Evolutionary conservation across 2,797 vertebrate genomes (phyloP), one percentile per base, ranked within the genome.

Genomic region (Xerus rutilus): DNA sequence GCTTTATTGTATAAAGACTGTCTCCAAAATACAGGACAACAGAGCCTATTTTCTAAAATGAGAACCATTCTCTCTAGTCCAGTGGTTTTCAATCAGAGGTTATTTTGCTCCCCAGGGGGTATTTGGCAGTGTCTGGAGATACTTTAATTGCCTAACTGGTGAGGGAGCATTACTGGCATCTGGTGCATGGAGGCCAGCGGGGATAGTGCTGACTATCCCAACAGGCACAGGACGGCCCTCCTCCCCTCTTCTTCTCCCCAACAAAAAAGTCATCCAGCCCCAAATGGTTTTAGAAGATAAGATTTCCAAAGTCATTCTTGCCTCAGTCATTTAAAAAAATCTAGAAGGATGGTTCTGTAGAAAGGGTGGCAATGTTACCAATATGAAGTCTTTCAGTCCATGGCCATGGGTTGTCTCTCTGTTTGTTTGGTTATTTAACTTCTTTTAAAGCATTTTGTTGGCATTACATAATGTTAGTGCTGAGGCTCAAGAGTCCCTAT

Each of bases 1-100:
- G 20, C 59, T 79, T 96, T 79, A 73, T 2, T 81, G 32, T 49
- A 82, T 76, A 93, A 81, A 87, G 15, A 52, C 28, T 12, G 10
- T 65, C 52, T 94, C 54, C 35, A 90, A 86, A 93, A 78, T 12
- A 81, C 23, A 57, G 35, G 77, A 87, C 18, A 64, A 89, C 28
- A n/a, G n/a, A 72, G 6, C 0, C 49, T 84, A 12, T 64, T 94
- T 89, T 91, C 52, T 64, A 84, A 86, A 92, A 96, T 95, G 57
- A 85, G 69, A 85, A 79, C 18, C 5, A 73, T 35, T 85, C 74
- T 67, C 23, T 96, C 9, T 86, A 62, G 13, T 93, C 28, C 69
- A 73, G 21, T 90, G 76, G 45, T 69, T 94, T 95, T 82, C 67
- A 92, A 67, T 28, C 43, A 65, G 49, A 45, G 25, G 32, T 89